Base-by-base conservation (phyloP, 2,797 vertebrate genomes). In the Pseudotriccus pelzelni region DNA sequence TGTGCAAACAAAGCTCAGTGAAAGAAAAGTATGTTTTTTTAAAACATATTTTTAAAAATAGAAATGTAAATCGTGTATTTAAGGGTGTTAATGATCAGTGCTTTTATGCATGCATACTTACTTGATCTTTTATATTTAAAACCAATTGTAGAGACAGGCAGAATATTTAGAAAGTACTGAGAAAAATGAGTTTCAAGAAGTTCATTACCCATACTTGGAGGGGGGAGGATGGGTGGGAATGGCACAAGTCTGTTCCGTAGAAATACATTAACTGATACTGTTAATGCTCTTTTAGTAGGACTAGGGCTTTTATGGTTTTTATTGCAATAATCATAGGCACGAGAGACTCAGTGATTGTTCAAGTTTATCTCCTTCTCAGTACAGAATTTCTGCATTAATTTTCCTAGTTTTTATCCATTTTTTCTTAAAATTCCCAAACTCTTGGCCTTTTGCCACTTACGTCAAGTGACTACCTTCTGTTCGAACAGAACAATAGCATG, bases 1-100 rank as follows among this genome's bases (percentile, higher is more conserved):
- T 0, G 99, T 99, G 84, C 98, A 99, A 97, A 98, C 97, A 70
- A 99, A 99, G 97, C 98, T 99, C 84, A 95, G 97, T 37, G 99
- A 99, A 96, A 99, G 98, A 97, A 99, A 99, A 98, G 99, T 99
- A 98, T 47, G 98, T 94, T 16, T 23, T 74, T 91, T 95, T 86
- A 30, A 73, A 83, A n/a, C n/a, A n/a, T n/a, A n/a, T n/a, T n/a
- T n/a, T n/a, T 87, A 60, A 84, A 77, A 87, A 72, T 44, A 24
- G 27, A 72, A 83, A 41, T 32, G 14, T 75, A 91, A 90, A 94
- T 70, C 18, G 49, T 84, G 28, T 67, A 68, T 97, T 88, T 89
- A 56, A 52, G 13, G 49, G 70, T 32, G 15, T 72, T 91, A 66
- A 43, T 64, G 47, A 77, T 84, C 49, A 16, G 41, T 85, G 68